Conservation (phyloP, 2,888 invertebrate genomes). For the Dynastes tityus region DNA sequence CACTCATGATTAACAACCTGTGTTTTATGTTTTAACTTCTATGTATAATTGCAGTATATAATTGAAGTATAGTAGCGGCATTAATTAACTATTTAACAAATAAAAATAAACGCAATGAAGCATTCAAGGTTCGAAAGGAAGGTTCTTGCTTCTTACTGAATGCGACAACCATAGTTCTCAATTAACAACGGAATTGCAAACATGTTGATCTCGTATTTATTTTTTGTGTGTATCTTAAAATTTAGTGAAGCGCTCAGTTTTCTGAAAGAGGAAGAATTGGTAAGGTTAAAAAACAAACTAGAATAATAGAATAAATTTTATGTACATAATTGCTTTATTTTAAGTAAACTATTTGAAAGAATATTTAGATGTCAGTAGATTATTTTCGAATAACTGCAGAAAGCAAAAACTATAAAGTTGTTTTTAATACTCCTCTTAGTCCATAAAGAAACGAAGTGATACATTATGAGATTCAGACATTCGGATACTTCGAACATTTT, state of each 20-base stretch:
- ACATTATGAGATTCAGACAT: too few relatives aligned
- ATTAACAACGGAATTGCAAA: not conserved
- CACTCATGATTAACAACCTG: not conserved
- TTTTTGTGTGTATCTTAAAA: not conserved
- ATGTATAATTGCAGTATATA: constrained; percentile 19
- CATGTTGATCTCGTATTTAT: constrained; percentile 25
- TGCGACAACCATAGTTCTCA: constrained; percentile 19
- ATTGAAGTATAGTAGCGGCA: constrained; percentile 13
- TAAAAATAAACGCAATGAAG: not conserved
- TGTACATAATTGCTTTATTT: too few relatives aligned
- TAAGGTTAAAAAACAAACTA: not conserved
- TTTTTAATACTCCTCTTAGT: too few relatives aligned
- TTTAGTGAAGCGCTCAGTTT: constrained; percentile 1
- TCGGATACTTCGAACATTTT: too few relatives aligned
- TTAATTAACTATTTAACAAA: constrained; percentile 1
- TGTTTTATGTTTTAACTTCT: not conserved
- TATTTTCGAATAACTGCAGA: too few relatives aligned
- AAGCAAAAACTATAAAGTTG: too few relatives aligned
- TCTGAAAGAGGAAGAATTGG: constrained; percentile 21
- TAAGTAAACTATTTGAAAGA: too few relatives aligned
- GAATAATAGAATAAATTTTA: too few relatives aligned
- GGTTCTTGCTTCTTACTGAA: constrained; percentile 25
- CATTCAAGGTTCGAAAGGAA: constrained; percentile 38
- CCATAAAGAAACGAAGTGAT: too few relatives aligned
- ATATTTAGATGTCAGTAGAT: too few relatives aligned